These are phyloP conservation scores for Garrulus glandarius DNA, from an alignment of 2,797 vertebrate genomes.

Conservation along the genomic window DNA sequence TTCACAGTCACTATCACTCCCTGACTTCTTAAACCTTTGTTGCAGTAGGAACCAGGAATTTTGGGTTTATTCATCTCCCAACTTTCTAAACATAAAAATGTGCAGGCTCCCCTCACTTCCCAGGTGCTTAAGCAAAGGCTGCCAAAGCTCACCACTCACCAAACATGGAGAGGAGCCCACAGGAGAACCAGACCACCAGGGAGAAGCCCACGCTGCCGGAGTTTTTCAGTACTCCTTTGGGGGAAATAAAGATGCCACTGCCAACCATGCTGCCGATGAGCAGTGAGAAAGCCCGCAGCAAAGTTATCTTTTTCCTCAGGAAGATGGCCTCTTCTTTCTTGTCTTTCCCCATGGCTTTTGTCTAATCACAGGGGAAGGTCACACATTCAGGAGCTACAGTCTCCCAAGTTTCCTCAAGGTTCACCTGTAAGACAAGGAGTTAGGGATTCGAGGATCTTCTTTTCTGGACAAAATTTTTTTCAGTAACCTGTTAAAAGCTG, in stretches of 20 bases:
- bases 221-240: conserved; percentile 86
- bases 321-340: conserved; percentile 68
- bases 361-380: not conserved
- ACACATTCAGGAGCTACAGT: not conserved
- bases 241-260: conserved; percentile 90
- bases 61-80: not conserved
- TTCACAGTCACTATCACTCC: not conserved
- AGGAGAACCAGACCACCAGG: conserved; percentile 82
- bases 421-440: conserved; percentile 54
- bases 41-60: not conserved
- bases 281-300: conserved; percentile 79
- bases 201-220: conserved; percentile 84
- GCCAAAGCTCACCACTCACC: conserved; percentile 75
- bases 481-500: not conserved
- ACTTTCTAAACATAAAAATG: fast-evolving
- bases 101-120: not conserved
- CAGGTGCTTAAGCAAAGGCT: not conserved
- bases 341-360: conserved; percentile 44
- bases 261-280: conserved; percentile 86
- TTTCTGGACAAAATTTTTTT: not conserved
- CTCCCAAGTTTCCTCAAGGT: not conserved
- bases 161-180: conserved; percentile 82
- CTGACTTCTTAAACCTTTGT: not conserved
- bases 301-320: conserved; percentile 80
- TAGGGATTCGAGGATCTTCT: not conserved